Base-by-base conservation (phyloP, 2,797 vertebrate genomes). In the Rhinophrynus dorsalis region DNA sequence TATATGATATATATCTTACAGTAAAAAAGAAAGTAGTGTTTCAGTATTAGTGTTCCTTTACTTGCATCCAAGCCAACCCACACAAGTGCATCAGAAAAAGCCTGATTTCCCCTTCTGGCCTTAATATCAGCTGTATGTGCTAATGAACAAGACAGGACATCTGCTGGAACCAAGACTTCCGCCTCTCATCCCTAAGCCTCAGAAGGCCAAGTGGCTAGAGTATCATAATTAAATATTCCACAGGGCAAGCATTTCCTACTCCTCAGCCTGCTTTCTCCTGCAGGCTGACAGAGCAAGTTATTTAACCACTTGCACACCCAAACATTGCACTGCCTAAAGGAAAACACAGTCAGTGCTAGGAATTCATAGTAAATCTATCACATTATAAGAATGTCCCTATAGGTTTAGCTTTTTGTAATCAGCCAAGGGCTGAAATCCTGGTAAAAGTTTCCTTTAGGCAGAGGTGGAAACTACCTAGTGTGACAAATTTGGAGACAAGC, bases 181-280 rank as follows among this genome's bases (percentile, higher is more conserved):
- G 9, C 32, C 55, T 51, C 24, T 68, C 20, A 68, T 59, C 56
- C 52, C 24, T 59, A 51, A 40, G 44, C 55, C 17, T 23, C 8
- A 6, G 48, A 24, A 20, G 35, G 10, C 26, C 26, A 9, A 23
- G 35, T 52, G 45, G 47, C 26, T 38, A 32, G 24, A 52, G 57
- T 52, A 38, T 51, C 24, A 21, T 59, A 68, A 60, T 68, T 60
- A 68, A 52, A 61, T 29, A 60, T 52, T 38, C 40, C 35, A 33
- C 20, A 51, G 44, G 33, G 45, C 23, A 48, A 57, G 44, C 5
- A 27, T 26, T 13, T 33, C 33, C 20, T 27, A 26, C 21, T n/a
- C 27, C 8, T 23, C 55, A 55, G 51, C 32, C 44, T 60, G 66
- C 51, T 51, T 21, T 13, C 2, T n/a, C 17, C 26, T 48, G n/a